A percentile compares a stretch with the other conserved stretches of the same genome.
Evolutionary conservation across 2,113 vertebrate species (phyloP).

Genomic region (Eretmodus cyanostictus): DNA sequence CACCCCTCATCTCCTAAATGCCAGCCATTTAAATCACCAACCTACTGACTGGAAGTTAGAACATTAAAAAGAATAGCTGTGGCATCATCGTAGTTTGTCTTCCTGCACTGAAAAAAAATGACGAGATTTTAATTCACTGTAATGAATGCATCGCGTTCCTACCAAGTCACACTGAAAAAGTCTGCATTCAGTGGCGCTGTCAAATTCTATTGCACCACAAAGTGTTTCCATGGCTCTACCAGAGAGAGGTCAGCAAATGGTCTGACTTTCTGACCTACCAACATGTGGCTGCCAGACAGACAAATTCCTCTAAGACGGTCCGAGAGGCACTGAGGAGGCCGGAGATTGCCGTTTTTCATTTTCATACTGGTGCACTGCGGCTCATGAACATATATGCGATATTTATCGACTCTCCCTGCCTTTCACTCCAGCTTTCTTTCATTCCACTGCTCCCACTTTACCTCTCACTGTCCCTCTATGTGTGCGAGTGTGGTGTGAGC

Average conservation of each 20-base stretch:
- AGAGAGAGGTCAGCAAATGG: conserved; percentile 22
- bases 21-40: background rate
- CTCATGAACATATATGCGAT: conserved; percentile 61
- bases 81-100: background rate
- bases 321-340: background rate
- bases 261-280: conserved; percentile 15
- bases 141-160: background rate
- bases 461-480: background rate
- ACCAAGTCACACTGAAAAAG: background rate
- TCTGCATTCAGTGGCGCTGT: background rate
- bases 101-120: background rate
- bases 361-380: conserved; percentile 55
- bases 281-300: conserved; percentile 56
- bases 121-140: background rate
- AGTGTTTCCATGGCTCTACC: background rate
- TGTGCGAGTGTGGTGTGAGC: background rate
- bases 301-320: background rate
- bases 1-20: background rate
- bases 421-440: background rate
- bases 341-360: conserved; percentile 13
- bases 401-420: conserved; percentile 39
- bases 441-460: background rate
- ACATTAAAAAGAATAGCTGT: background rate
- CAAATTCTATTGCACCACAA: background rate
- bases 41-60: background rate